A percentile compares a stretch with the other conserved stretches of the same genome.
Conservation (phyloP, 2,797 vertebrate genomes). For the Trematomus bernacchii region DNA sequence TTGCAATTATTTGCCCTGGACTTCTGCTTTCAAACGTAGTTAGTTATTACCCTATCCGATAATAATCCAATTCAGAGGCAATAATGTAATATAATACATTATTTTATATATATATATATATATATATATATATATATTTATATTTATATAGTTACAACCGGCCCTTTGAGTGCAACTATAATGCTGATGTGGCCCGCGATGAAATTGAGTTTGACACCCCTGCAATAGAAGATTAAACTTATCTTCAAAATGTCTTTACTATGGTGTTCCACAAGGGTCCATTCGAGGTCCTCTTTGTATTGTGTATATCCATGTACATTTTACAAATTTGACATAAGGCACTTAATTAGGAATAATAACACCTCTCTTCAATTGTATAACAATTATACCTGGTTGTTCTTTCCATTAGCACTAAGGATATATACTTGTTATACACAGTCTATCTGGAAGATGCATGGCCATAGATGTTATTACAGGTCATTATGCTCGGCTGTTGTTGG, state of each 20-base stretch:
- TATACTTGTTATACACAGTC: neutral
- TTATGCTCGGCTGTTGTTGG: neutral
- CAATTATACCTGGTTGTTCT: neutral
- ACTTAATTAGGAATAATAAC: neutral
- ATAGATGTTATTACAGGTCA: neutral
- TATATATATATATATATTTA: too few relatives aligned
- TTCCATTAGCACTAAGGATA: slow-evolving; percentile 1
- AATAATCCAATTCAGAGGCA: too few relatives aligned
- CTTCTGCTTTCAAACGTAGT: too few relatives aligned
- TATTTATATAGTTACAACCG: too few relatives aligned
- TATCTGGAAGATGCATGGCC: neutral
- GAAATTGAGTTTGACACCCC: too few relatives aligned
- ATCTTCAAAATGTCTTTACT: neutral
- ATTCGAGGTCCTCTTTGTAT: neutral
- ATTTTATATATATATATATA: too few relatives aligned
- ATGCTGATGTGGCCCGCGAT: too few relatives aligned
- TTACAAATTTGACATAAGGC: neutral
- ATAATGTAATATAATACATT: too few relatives aligned
- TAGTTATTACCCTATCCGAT: too few relatives aligned
- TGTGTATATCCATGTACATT: neutral
- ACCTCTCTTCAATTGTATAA: neutral
- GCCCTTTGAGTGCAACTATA: too few relatives aligned
- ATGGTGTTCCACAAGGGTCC: slow-evolving; percentile 1
- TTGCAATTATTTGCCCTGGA: too few relatives aligned
- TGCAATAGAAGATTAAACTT: neutral